Evolutionary conservation across 2,888 invertebrate species (phyloP), one percentile per base, ranked within the genome.

Genomic region (Napeogenes inachia): DNA sequence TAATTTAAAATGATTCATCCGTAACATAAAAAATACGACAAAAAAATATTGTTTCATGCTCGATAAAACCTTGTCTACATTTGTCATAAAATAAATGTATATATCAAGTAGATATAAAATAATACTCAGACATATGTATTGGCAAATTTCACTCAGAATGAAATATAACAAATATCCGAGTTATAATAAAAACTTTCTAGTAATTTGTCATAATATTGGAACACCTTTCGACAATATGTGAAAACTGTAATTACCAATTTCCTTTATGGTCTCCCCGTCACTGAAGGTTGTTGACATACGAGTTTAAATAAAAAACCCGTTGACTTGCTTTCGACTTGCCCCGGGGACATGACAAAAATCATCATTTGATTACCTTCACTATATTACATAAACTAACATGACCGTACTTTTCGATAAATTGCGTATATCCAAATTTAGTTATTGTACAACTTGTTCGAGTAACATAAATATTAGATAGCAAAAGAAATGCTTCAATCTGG

Each of bases 341-440:
- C 47, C 60, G 42, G 57, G 55, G 57, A 53, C 47, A 45, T 33
- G 69, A 72, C 75, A 69, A 75, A 75, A 75, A 74, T 68, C 70
- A 68, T 73, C 73, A n/a, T 74, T 74, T 73, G 75, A 73, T 77
- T 76, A 78, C 74, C 59, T 54, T 60, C 59, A 63, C 60, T 65
- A 53, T 38, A 56, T 63, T 61, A 65, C 42, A 42, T 65, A 63
- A 65, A 47, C 58, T 60, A 60, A 60, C 56, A 21, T 54, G 56
- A 60, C 47, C 42, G 10, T 10, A 42, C 10, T 10, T 12, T 2
- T 42, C 3, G 5, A 10, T 42, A 42, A 10, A 42, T 42, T 10
- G 3, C 4, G 2, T 10, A 42, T 10, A 10, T 42, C 5, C 0
- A 10, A 42, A 10, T 42, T 42, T 2, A 0, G 3, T 42, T 35